Base-by-base conservation (phyloP, 2,797 vertebrate species). In the Macroramphosus scolopax region DNA sequence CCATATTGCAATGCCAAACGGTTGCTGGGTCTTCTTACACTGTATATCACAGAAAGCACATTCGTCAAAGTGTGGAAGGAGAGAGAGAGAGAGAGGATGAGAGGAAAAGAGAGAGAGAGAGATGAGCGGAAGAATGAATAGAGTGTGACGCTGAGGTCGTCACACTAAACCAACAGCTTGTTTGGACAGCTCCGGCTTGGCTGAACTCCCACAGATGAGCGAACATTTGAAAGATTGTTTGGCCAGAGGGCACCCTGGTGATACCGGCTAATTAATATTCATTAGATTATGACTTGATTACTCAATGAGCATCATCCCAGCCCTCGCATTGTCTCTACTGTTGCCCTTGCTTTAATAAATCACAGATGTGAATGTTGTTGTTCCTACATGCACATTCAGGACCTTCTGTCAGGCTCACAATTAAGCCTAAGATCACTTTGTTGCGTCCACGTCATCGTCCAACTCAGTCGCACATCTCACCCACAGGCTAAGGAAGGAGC, bases 381-480 rank as follows among this genome's bases (percentile, higher is more conserved):
- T 42, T 57, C 18, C 12, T 8, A 14, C 8, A 5, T 12, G 39
- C 26, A 35, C 33, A 55, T 15, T 29, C 14, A 29, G 51, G 33
- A 15, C 41, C 28, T 32, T 28, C 8, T 48, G 28, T 17, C 15
- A 33, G 16, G 38, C 25, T 52, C 51, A 45, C 18, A 51, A 41
- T 45, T 49, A 39, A 56, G 35, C 37, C 58, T 46, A 53, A 36
- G 34, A 70, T 37, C 34, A 48, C 73, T 65, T 62, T n/a, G 7
- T 50, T 34, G 26, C 45, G 44, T 72, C 69, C 51, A 37, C 63
- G 68, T 74, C 68, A 57, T 63, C 54, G 70, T 51, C 73, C 38
- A 36, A 59, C 54, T 69, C 68, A 49, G 56, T 78, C 59, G 58
- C 59, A 38, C 46, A 72, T 67, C 54, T 66, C 72, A 79, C 83